These are phyloP conservation scores for Helicoverpa assulta DNA, from an alignment of 2,888 invertebrate genomes.

Conservation along the genomic window DNA sequence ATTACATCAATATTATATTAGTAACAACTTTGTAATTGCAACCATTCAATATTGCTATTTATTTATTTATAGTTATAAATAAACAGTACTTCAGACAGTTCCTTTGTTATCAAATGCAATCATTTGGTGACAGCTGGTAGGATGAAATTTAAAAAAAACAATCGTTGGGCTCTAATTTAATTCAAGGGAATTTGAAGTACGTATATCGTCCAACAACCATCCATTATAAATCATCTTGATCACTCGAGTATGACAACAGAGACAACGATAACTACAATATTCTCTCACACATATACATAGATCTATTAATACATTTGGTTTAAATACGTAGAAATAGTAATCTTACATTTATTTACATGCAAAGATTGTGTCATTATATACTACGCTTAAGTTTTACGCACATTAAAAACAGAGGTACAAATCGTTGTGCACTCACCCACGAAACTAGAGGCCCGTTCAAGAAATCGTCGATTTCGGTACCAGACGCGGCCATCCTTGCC, in stretches of 20 bases:
- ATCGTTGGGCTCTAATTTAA: not conserved
- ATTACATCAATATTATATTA: not conserved
- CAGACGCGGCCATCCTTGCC: constrained; percentile 91
- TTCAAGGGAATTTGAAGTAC: constrained; percentile 10
- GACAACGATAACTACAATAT: constrained; percentile 26
- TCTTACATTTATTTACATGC: constrained; percentile 73
- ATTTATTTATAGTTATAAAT: constrained; percentile 7
- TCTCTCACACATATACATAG: constrained; percentile 12
- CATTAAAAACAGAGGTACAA: constrained; percentile 78
- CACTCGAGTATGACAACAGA: constrained; percentile 63
- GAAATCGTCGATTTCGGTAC: constrained; percentile 95
- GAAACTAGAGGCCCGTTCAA: constrained; percentile 95
- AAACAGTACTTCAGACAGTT: not conserved
- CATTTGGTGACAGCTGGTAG: constrained; percentile 53
- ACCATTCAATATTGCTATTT: constrained; percentile 14
- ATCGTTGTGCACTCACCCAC: constrained; percentile 93
- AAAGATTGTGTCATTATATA: constrained; percentile 77
- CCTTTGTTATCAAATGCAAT: constrained; percentile 24
- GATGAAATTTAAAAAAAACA: constrained; percentile 1
- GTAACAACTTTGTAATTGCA: not conserved
- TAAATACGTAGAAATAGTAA: constrained; percentile 27
- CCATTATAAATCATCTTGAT: constrained; percentile 59
- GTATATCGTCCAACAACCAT: constrained; percentile 29
- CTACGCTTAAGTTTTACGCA: constrained; percentile 78
- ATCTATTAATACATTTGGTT: constrained; percentile 41